Evolutionary conservation across 2,888 invertebrate genomes (phyloP), one percentile per base, ranked within the genome.

Genomic region (Phortica magna): DNA sequence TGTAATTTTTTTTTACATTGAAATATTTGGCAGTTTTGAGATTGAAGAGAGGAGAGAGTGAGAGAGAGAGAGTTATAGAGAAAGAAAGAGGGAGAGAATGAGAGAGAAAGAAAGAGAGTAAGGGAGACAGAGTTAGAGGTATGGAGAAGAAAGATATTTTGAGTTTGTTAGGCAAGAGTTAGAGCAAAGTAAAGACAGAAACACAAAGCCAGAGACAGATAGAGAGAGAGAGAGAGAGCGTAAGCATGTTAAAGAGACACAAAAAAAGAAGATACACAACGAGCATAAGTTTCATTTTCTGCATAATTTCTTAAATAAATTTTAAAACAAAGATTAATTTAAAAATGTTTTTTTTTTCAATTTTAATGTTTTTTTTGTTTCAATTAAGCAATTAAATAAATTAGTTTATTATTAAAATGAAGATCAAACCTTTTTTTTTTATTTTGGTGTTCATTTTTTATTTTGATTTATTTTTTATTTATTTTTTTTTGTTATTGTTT

Each of bases 221-320:
- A 76, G 65, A 68, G 75, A 76, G 73, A 80, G 67, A 77, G 82
- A 76, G 73, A 82, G 77, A 80, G 74, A 83, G 88, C 87, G 88
- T 81, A 88, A 88, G 88, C 88, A 86, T 88, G 85, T 87, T 82
- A 72, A 81, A 83, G 81, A 80, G 80, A 85, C 83, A 84, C 80
- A 88, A 83, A 88, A 83, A 87, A 85, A 84, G 31, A 31, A 31
- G 83, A 86, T 83, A 89, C 84, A 90, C 87, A 89, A 89, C 89
- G 84, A 89, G 89, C 90, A 90, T 90, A 89, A 90, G 90, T 89
- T 70, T 67, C 83, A 85, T 77, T 80, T 83, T 42, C 80, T 79
- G 77, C 79, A 78, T 79, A 22, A 17, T 1, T 61, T 61, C 17
- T 7, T 61, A 61, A 22, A 4, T 61, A 12, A 48, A 48, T 48